phyloP scores from a whole-genome alignment of 2,888 invertebrate genomes.

The Oligia fasciuncula region DNA sequence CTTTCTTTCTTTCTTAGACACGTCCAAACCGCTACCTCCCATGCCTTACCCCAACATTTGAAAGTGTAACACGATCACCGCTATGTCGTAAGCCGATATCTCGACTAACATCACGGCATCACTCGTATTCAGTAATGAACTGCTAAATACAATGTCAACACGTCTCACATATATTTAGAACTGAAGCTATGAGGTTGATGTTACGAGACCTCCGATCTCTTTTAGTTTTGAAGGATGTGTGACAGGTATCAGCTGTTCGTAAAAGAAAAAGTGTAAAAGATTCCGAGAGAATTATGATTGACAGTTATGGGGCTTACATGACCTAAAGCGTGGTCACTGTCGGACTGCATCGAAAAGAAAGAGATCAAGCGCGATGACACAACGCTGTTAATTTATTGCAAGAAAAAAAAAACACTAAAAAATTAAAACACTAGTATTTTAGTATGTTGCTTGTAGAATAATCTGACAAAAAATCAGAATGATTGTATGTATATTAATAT shows the following conservation, averaged over 20 bases:
- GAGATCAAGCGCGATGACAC: no score
- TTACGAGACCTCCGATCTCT: constrained; percentile 57
- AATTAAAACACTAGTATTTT: no score
- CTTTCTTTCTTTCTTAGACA: not conserved
- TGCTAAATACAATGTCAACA: constrained; percentile 83
- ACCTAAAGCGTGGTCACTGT: no score
- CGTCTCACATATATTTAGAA: constrained; percentile 64
- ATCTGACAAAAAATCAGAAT: no score
- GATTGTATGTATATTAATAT: no score
- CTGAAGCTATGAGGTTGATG: constrained; percentile 22
- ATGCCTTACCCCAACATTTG: constrained; percentile 40
- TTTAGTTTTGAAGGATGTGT: constrained; percentile 37
- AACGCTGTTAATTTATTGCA: no score
- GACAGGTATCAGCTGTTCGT: constrained; percentile 48
- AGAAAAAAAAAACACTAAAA: no score
- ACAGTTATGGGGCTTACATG: no score
- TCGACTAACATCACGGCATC: constrained; percentile 72
- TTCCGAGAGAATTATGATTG: no score
- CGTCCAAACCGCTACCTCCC: constrained; percentile 38
- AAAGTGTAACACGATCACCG: constrained; percentile 71
- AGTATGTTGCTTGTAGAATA: no score
- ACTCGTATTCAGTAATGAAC: constrained; percentile 80
- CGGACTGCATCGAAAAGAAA: no score
- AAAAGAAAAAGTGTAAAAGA: not conserved
- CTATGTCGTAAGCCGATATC: constrained; percentile 80